Evolutionary conservation across 2,888 invertebrate genomes (phyloP).

Genomic region (Byasa hedistus): DNA sequence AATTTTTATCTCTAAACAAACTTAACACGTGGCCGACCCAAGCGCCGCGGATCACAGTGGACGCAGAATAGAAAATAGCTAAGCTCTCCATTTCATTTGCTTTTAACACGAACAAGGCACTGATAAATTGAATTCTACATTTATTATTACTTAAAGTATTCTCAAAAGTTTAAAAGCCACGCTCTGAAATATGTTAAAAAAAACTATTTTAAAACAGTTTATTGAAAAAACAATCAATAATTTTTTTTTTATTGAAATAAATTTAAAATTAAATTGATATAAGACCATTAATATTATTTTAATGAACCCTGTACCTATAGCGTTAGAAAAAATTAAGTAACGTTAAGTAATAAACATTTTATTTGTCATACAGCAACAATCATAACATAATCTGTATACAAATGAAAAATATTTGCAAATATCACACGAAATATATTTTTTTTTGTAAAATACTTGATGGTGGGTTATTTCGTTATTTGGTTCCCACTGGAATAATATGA

Average conservation of each 20-base stretch:
- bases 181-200: neutral
- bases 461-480: no score
- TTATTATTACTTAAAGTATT: slow-evolving; percentile 3
- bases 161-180: neutral
- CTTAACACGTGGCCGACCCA: no score
- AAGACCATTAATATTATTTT: no score
- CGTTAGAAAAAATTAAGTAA: slow-evolving; percentile 1
- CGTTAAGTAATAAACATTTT: slow-evolving; percentile 21
- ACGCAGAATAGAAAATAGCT: slow-evolving; percentile 25
- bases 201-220: neutral
- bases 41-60: slow-evolving; percentile 6
- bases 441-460: no score
- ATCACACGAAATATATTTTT: no score
- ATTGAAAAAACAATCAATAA: no score
- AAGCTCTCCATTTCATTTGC: slow-evolving; percentile 29
- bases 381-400: slow-evolving; percentile 9
- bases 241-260: no score
- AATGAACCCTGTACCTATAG: neutral
- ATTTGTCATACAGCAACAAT: slow-evolving; percentile 18
- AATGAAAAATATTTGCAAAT: no score
- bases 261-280: no score
- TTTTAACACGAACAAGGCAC: slow-evolving; percentile 33
- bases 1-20: no score
- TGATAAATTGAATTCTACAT: slow-evolving; percentile 31
- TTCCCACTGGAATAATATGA: no score